Evolutionary conservation across 2,797 vertebrate genomes (phyloP), one percentile per base, ranked within the genome.

Genomic region (Sebastes melanostomus): DNA sequence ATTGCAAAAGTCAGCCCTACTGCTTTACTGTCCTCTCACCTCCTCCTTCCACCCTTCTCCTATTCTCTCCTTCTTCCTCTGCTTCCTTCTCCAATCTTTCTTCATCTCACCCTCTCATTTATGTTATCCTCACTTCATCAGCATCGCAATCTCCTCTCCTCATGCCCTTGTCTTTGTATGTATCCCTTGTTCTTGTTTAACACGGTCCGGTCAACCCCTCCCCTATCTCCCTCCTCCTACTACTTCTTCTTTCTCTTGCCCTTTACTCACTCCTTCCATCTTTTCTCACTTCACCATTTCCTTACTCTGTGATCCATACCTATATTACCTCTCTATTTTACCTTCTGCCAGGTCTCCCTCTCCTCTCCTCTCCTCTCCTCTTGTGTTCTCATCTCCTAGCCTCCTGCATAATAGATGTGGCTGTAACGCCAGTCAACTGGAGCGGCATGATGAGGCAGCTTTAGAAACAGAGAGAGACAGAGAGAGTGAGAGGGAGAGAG

Each of bases 401-500:
- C 82, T 86, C 81, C 86, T 93, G 83, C 75, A 92, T 88, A 86
- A 93, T 92, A 83, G 78, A 92, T 92, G 88, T 71, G 83, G 66
- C 83, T 88, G 89, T 88, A 90, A 89, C 65, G 76, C 81, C 87
- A 90, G 77, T 91, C 87, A 85, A 59, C 68, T 75, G 80, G 77
- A 89, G 88, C 71, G 34, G 87, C 63, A 71, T 90, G 89, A 90
- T 89, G 89, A 91, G 85, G 76, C 89, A 82, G 85, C 88, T 83
- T 79, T 56, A 66, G 75, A 82, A 73, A 83, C 67, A 61, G 34
- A 89, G 78, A 0, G 78, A 78, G 63, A 81, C 5, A 27, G 22
- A 58, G 0, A 30, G 63, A 34, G 63, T 32, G 56, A 20, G 65
- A 56, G 67, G 46, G 20, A 46, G 50, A 75, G 16, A 52, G 13